Conservation (phyloP, 2,888 invertebrate species). For the Epinotia brunnichana region DNA sequence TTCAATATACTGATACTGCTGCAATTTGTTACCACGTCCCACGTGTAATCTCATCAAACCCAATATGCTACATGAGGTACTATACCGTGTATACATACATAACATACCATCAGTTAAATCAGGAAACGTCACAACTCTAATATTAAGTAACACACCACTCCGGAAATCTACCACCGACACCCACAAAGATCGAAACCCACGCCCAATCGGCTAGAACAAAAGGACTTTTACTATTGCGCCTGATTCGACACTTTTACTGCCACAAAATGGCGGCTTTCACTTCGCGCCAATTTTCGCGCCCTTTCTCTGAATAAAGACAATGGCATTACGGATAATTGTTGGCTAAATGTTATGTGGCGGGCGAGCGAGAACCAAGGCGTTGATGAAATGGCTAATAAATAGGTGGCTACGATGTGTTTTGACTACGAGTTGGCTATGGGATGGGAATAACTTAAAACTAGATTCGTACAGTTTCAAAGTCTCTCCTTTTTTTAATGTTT, state of each 20-base stretch:
- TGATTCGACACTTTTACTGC: conserved; percentile 46
- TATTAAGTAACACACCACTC: conserved; percentile 30
- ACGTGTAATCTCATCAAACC: neutral
- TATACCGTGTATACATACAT: neutral
- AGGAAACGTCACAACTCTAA: conserved; percentile 32
- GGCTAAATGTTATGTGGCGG: conserved; percentile 66
- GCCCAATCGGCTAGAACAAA: conserved; percentile 40
- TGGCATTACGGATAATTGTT: conserved; percentile 71
- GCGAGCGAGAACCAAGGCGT: conserved; percentile 49
- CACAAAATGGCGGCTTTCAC: conserved; percentile 60
- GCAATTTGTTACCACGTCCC: neutral
- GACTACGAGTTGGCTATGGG: neutral
- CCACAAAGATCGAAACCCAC: conserved; percentile 39
- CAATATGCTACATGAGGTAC: neutral
- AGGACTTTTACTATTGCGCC: conserved; percentile 60
- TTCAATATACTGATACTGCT: no score
- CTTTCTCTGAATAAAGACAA: conserved; percentile 74
- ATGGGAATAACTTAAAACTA: neutral
- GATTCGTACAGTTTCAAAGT: neutral
- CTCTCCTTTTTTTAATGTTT: neutral
- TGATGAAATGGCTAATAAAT: conserved; percentile 41
- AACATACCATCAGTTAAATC: conserved; percentile 10
- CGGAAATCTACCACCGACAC: conserved; percentile 28
- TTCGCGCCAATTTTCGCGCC: conserved; percentile 64
- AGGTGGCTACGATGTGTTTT: neutral